Evolutionary conservation across 2,888 invertebrate genomes (phyloP).

Genomic region (Trissoscelio sp.): DNA sequence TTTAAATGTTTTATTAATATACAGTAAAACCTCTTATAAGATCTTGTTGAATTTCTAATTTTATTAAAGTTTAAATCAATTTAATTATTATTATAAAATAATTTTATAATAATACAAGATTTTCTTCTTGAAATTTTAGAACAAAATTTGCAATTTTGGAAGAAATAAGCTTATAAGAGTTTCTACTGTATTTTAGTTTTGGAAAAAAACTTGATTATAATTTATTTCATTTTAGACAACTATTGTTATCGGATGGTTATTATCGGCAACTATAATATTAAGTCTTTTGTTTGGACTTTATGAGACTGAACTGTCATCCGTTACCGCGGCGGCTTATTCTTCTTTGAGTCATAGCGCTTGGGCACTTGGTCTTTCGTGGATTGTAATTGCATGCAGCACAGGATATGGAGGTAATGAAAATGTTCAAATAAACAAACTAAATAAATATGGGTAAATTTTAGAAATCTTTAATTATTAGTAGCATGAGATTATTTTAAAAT

Average conservation of each 20-base stretch:
- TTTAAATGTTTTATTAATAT: neutral
- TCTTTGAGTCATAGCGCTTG: constrained; percentile 93
- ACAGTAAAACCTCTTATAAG: neutral
- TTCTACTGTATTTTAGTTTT: neutral
- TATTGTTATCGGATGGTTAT: constrained; percentile 88
- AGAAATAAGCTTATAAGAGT: neutral
- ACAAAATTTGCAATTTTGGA: no score
- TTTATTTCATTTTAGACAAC: constrained; percentile 84
- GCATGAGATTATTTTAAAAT: no score
- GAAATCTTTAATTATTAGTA: no score
- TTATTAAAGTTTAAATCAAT: no score
- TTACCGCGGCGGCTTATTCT: constrained; percentile 90
- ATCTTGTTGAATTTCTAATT: no score
- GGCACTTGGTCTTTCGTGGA: constrained; percentile 92
- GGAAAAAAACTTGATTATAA: neutral
- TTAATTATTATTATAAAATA: no score
- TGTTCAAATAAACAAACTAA: no score
- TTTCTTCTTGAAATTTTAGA: no score
- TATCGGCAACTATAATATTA: constrained; percentile 87
- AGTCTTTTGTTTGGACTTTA: constrained; percentile 92
- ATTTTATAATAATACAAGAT: no score
- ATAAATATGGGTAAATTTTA: no score
- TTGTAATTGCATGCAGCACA: constrained; percentile 92
- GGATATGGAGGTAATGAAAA: constrained; percentile 92
- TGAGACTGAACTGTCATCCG: constrained; percentile 87